These are phyloP conservation scores for Volucella zonaria DNA, from an alignment of 2,888 invertebrate genomes.

Conservation along the genomic window DNA sequence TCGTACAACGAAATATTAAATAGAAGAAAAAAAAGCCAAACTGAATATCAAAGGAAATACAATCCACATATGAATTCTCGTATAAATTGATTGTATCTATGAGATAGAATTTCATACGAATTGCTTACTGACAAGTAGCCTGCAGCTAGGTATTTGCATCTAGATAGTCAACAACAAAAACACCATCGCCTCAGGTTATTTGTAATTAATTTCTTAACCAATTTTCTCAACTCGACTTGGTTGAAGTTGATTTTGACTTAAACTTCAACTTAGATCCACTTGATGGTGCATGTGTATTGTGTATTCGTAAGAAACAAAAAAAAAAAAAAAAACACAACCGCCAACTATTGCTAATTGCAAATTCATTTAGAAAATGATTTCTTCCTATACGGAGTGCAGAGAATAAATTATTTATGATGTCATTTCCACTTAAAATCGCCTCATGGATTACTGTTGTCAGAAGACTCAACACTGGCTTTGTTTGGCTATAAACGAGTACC, in stretches of 20 bases:
- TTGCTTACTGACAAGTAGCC: conserved; percentile 64
- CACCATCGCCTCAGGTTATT: conserved; percentile 37
- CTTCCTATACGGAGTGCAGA: conserved; percentile 18
- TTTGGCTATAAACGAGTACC: conserved; percentile 5
- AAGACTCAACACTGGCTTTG: conserved; percentile 28
- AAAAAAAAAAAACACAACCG: neutral
- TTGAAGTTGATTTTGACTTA: neutral
- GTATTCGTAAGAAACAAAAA: neutral
- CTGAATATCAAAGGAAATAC: conserved; percentile 30
- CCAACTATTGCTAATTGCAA: conserved; percentile 39
- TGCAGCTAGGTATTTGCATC: conserved; percentile 59
- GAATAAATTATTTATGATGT: conserved; percentile 62
- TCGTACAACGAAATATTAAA: conserved; percentile 34
- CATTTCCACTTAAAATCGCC: conserved; percentile 44
- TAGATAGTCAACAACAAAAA: conserved; percentile 42
- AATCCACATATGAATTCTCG: conserved; percentile 36
- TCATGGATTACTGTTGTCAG: conserved; percentile 40
- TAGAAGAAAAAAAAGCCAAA: conserved; percentile 6
- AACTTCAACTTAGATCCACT: too few species aligned
- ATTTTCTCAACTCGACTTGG: conserved; percentile 35
- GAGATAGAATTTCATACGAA: conserved; percentile 64
- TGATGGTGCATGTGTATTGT: neutral
- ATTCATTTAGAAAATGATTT: conserved; percentile 42
- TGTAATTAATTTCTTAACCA: conserved; percentile 59
- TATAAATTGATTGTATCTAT: conserved; percentile 56